Evolutionary conservation across 2,797 vertebrate genomes (phyloP).

Genomic region (Sphenodon punctatus): DNA sequence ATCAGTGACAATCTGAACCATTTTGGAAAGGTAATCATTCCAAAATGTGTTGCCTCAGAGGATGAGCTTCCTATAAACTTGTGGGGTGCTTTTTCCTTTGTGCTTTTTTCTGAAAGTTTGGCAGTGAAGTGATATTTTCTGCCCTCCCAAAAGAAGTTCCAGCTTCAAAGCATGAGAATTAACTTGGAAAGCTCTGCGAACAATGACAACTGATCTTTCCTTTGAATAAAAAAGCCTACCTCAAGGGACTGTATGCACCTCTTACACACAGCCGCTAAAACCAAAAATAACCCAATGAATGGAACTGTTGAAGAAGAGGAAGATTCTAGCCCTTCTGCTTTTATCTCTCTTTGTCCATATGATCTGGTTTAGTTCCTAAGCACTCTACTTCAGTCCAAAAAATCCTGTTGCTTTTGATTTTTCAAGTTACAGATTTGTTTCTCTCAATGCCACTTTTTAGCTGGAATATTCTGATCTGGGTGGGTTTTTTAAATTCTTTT

Average conservation of each 20-base stretch:
- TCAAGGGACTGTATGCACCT: not conserved
- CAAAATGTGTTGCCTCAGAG: not conserved
- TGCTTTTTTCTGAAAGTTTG: not conserved
- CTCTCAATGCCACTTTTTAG: not conserved
- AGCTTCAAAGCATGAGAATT: not conserved
- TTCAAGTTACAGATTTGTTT: not conserved
- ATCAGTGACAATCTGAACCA: not conserved
- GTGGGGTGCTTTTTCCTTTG: not conserved
- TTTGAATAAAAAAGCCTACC: not conserved
- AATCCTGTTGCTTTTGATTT: not conserved
- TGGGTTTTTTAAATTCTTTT: not conserved
- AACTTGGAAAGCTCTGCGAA: not conserved
- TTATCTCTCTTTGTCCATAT: not conserved
- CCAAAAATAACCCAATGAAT: slow-evolving; percentile 13
- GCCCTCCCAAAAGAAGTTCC: not conserved
- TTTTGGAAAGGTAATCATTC: not conserved
- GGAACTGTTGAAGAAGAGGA: not conserved
- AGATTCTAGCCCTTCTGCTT: slow-evolving; percentile 1
- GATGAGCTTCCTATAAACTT: not conserved
- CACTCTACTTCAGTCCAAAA: not conserved
- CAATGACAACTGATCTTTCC: not conserved
- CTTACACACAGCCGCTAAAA: not conserved
- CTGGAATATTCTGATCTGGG: not conserved
- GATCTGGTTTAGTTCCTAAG: not conserved
- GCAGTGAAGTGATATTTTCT: not conserved